Percentiles rank a stretch among this genome's conserved stretches.
phyloP scores from a whole-genome alignment of 2,113 vertebrate species.

The Indicator maculatus region DNA sequence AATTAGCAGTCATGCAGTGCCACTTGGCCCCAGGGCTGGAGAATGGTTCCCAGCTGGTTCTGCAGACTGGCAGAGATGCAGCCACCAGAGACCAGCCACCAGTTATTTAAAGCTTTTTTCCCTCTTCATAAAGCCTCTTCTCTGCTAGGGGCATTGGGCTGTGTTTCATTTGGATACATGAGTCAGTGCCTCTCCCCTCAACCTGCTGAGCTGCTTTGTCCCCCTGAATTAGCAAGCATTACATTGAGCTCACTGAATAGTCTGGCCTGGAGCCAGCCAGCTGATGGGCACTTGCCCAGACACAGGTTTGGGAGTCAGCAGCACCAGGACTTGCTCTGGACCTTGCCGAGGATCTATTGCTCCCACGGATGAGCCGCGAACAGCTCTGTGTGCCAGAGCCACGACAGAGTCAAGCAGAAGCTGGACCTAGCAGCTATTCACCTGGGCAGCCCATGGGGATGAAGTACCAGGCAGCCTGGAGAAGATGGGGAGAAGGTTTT shows the following conservation, averaged over 20 bases:
- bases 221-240: background rate
- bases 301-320: fast-evolving
- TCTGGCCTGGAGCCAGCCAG: background rate
- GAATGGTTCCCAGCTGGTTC: background rate
- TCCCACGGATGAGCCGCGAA: background rate
- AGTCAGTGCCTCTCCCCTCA: background rate
- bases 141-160: background rate
- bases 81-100: slow-evolving; percentile 11
- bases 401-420: fast-evolving
- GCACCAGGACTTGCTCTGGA: fast-evolving
- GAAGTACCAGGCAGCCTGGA: background rate
- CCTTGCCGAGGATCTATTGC: background rate
- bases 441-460: background rate
- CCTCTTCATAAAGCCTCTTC: background rate
- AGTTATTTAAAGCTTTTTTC: background rate
- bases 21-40: background rate
- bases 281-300: background rate
- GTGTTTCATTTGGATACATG: background rate
- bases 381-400: background rate
- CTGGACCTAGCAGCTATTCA: background rate
- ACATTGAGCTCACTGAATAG: background rate
- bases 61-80: background rate
- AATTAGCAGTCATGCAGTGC: fast-evolving
- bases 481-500: background rate
- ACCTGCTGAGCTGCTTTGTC: background rate